Evolutionary conservation across 2,113 vertebrate genomes (phyloP).

Genomic region (Stigmatopora argus): DNA sequence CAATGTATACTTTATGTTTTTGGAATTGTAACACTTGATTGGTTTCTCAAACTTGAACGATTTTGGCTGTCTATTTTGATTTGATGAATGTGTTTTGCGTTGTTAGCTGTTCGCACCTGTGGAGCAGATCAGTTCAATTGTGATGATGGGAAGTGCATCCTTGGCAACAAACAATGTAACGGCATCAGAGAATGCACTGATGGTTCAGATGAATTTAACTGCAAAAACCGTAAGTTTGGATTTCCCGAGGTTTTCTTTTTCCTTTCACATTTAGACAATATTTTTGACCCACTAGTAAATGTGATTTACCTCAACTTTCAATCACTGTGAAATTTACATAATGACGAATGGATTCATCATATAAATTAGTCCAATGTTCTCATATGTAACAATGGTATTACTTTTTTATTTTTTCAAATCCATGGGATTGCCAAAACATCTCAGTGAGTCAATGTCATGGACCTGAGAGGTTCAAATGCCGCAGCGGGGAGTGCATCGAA

Average conservation of each 20-base stretch:
- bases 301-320: no score
- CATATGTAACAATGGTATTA: no score
- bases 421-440: no score
- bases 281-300: background rate
- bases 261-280: background rate
- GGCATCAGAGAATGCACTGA: conserved; percentile 86
- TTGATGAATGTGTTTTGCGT: background rate
- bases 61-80: background rate
- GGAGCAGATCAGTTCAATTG: conserved; percentile 91
- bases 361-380: no score
- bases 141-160: conserved; percentile 86
- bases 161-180: conserved; percentile 86
- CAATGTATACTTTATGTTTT: background rate
- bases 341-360: no score
- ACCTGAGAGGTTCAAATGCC: conserved; percentile 91
- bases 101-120: conserved; percentile 83
- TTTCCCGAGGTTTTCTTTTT: background rate
- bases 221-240: conserved; percentile 77
- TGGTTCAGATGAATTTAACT: conserved; percentile 86
- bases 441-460: conserved; percentile 86
- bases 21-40: background rate
- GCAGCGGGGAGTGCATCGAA: conserved; percentile 92
- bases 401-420: no score
- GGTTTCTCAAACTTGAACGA: no score
- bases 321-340: no score